phyloP scores from a whole-genome alignment of 2,888 invertebrate genomes.

The Heliconius cydno region DNA sequence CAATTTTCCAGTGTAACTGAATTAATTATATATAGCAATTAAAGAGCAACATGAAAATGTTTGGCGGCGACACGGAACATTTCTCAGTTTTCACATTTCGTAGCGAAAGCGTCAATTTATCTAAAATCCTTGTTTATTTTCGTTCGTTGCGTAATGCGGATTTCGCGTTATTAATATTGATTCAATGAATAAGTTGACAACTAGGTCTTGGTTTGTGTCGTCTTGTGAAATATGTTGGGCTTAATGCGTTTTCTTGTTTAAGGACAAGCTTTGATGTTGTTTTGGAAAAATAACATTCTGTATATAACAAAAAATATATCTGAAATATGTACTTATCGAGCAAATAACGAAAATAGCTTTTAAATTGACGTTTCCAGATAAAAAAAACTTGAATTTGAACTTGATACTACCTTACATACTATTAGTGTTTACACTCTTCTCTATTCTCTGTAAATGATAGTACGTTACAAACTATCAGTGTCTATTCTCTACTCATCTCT shows the following conservation, averaged over 20 bases:
- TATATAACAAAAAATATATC: not conserved
- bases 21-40: slow-evolving; percentile 81
- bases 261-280: slow-evolving; percentile 17
- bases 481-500: slow-evolving; percentile 43
- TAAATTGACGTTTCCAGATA: not conserved
- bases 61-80: slow-evolving; percentile 72
- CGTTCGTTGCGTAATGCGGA: slow-evolving; percentile 57
- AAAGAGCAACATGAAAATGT: slow-evolving; percentile 74
- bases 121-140: slow-evolving; percentile 69
- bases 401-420: slow-evolving; percentile 17
- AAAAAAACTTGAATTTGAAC: no score
- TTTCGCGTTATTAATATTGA: slow-evolving; percentile 53
- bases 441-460: slow-evolving; percentile 60
- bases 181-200: slow-evolving; percentile 47
- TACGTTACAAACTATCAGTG: slow-evolving; percentile 33
- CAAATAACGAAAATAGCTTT: not conserved
- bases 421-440: slow-evolving; percentile 39
- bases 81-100: slow-evolving; percentile 70
- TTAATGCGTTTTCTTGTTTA: slow-evolving; percentile 17
- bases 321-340: not conserved
- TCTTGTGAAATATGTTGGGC: slow-evolving; percentile 3
- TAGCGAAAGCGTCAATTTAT: slow-evolving; percentile 63
- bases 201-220: slow-evolving; percentile 23
- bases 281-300: not conserved
- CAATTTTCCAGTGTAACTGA: slow-evolving; percentile 58